These are phyloP conservation scores for Emberiza fucata DNA, from an alignment of 2,113 vertebrate species.

Conservation along the genomic window DNA sequence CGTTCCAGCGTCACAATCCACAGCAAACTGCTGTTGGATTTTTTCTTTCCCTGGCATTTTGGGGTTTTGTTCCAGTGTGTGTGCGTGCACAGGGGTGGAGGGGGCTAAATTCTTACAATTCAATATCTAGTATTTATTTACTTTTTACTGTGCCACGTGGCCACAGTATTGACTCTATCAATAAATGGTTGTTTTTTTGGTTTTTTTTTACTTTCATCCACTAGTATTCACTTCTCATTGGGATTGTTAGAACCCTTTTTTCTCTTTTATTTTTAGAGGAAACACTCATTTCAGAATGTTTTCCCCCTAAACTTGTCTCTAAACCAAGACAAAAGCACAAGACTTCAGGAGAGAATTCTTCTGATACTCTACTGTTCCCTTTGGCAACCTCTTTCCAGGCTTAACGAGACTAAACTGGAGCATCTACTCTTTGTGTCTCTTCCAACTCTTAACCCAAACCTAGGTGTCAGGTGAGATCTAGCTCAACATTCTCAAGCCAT, in stretches of 20 bases:
- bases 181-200: neutral
- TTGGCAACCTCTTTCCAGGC: neutral
- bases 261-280: neutral
- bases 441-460: neutral
- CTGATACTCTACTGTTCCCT: neutral
- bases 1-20: too few species aligned
- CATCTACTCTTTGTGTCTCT: neutral
- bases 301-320: neutral
- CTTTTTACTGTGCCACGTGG: neutral
- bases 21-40: neutral
- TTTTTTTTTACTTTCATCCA: neutral
- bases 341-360: neutral
- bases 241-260: neutral
- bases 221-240: neutral
- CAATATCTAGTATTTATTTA: neutral
- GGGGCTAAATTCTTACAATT: neutral
- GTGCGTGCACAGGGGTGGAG: neutral
- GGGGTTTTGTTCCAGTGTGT: neutral
- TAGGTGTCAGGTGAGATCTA: neutral
- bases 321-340: neutral
- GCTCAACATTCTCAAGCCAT: neutral
- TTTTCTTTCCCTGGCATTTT: neutral
- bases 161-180: neutral
- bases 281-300: neutral
- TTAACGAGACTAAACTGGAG: neutral